Conservation (phyloP, 2,113 vertebrate genomes). For the Tautogolabrus adspersus region DNA sequence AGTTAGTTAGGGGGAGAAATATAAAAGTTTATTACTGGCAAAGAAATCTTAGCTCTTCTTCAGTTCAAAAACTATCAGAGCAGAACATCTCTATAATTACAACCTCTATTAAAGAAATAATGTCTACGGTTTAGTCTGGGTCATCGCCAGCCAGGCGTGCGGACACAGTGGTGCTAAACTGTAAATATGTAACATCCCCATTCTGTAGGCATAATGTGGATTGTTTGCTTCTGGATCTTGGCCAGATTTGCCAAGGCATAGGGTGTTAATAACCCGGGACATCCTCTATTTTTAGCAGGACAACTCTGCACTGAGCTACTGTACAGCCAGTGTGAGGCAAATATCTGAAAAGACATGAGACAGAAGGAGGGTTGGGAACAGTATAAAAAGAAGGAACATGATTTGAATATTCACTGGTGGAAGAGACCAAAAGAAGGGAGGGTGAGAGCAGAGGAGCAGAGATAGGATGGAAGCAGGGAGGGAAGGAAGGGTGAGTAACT, state of each 20-base stretch:
- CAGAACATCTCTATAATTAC: background rate
- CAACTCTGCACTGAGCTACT: slow-evolving; percentile 39
- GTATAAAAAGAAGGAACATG: slow-evolving; percentile 27
- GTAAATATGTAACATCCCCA: slow-evolving; percentile 38
- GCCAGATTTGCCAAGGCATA: slow-evolving; percentile 57
- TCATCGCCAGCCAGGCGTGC: slow-evolving; percentile 31
- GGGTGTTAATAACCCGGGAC: slow-evolving; percentile 64
- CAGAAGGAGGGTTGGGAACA: background rate
- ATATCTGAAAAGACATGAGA: slow-evolving; percentile 43
- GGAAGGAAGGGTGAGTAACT: slow-evolving; percentile 38
- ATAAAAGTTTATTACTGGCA: too few relatives aligned
- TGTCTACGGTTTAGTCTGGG: slow-evolving; percentile 39
- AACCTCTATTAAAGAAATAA: slow-evolving; percentile 46
- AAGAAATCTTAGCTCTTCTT: too few relatives aligned
- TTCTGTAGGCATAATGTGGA: slow-evolving; percentile 48
- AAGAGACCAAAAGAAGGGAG: slow-evolving; percentile 21
- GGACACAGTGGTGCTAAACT: slow-evolving; percentile 17
- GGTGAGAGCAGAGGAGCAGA: slow-evolving; percentile 14
- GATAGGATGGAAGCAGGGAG: slow-evolving; percentile 25
- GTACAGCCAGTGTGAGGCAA: slow-evolving; percentile 40
- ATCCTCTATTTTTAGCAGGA: slow-evolving; percentile 63
- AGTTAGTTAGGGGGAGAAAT: too few relatives aligned
- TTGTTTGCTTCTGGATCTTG: slow-evolving; percentile 56
- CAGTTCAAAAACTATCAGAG: too few relatives aligned
- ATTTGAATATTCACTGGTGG: slow-evolving; percentile 45